Percentiles rank a stretch among this genome's conserved stretches.
phyloP scores from a whole-genome alignment of 2,113 vertebrate genomes.

The Ochotona curzoniae region DNA sequence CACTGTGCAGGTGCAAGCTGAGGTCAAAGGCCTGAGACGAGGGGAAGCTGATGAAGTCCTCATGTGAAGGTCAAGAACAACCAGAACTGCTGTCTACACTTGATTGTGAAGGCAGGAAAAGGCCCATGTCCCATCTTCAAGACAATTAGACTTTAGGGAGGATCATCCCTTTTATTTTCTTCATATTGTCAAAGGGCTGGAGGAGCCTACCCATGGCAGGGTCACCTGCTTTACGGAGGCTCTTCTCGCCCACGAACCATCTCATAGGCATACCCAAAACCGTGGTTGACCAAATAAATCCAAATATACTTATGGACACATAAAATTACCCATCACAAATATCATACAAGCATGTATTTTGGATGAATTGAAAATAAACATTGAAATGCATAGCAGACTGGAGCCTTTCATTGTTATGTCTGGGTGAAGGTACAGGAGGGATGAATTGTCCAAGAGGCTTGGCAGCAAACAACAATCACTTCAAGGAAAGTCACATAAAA shows the following conservation, averaged over 20 bases:
- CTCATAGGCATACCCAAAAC: neutral
- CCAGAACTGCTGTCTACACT: neutral
- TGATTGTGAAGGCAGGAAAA: neutral
- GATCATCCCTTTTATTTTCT: neutral
- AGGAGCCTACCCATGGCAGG: neutral
- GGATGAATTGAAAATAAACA: neutral
- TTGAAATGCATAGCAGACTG: neutral
- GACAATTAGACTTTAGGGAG: neutral
- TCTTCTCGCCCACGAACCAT: neutral
- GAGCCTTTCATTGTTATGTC: neutral
- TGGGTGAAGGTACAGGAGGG: neutral
- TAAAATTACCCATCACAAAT: neutral
- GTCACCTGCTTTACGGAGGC: neutral
- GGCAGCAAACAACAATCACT: neutral
- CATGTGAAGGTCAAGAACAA: neutral
- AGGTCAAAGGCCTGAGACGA: neutral
- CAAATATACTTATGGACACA: neutral
- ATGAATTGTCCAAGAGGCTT: neutral
- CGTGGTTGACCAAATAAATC: neutral
- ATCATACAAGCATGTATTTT: neutral
- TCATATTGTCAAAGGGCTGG: neutral
- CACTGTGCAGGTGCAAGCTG: neutral
- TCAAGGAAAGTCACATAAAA: neutral
- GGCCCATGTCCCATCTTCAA: neutral
- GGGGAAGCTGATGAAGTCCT: neutral